Evolutionary conservation across 2,797 vertebrate genomes (phyloP).

Genomic region (Nyctalus aviator): DNA sequence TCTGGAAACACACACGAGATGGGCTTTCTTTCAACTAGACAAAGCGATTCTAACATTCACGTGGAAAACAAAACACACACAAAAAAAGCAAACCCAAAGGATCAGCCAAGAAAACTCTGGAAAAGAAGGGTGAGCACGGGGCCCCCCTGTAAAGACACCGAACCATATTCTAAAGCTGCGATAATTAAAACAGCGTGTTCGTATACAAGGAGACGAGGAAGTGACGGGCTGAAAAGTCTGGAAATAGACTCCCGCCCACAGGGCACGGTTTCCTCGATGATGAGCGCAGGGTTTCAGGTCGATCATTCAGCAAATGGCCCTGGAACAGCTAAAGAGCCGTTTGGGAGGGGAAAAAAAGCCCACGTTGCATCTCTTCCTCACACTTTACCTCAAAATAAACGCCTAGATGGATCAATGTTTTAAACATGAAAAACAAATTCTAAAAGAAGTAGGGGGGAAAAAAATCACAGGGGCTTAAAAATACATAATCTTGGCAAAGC

Average conservation of each 20-base stretch:
- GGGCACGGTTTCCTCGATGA: background rate
- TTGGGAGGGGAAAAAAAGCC: constrained; percentile 17
- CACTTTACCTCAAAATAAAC: constrained; percentile 74
- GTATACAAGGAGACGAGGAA: background rate
- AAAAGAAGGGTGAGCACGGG: background rate
- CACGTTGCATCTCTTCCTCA: constrained; percentile 65
- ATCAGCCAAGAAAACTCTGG: background rate
- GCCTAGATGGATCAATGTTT: constrained; percentile 67
- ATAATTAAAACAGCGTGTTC: constrained; percentile 41
- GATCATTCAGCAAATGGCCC: constrained; percentile 66
- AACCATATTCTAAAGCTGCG: background rate
- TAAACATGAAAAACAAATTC: constrained; percentile 75
- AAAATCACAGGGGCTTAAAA: constrained; percentile 67
- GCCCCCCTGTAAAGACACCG: background rate
- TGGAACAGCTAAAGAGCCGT: constrained; percentile 41
- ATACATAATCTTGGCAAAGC: constrained; percentile 51
- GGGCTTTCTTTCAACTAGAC: background rate
- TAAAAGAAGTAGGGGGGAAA: constrained; percentile 31
- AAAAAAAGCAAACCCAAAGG: background rate
- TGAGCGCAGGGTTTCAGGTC: constrained; percentile 25
- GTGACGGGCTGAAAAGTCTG: background rate
- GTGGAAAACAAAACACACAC: background rate
- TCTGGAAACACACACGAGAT: background rate
- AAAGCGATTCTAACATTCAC: constrained; percentile 10
- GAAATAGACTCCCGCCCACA: constrained; percentile 1